phyloP scores from a whole-genome alignment of 2,888 invertebrate species.

The Drosophila stalkeri region DNA sequence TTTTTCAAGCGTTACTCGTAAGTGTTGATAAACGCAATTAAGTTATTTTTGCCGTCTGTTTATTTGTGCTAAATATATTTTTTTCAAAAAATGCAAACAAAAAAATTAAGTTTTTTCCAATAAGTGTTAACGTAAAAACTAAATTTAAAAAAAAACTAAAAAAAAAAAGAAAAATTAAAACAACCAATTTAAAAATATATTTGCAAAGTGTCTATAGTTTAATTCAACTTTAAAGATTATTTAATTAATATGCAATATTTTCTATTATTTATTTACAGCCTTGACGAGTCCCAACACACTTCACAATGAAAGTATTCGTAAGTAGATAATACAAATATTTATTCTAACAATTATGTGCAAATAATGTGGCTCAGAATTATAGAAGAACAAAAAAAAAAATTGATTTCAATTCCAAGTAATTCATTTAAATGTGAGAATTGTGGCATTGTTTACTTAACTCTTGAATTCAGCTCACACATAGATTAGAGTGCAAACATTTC shows the following conservation, averaged over 20 bases:
- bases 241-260: conserved; percentile 37
- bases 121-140: conserved; percentile 9
- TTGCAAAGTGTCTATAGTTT: conserved; percentile 7
- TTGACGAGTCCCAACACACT: conserved; percentile 64
- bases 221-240: background rate
- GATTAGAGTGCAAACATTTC: conserved; percentile 33
- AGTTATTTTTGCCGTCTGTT: conserved; percentile 82
- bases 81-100: background rate
- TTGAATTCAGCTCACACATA: conserved; percentile 49
- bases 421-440: conserved; percentile 49
- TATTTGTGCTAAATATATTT: conserved; percentile 24
- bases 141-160: no score
- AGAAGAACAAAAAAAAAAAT: conserved; percentile 4
- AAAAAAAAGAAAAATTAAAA: no score
- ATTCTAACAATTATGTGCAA: conserved; percentile 45
- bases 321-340: conserved; percentile 83
- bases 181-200: conserved; percentile 9
- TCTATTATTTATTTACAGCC: conserved; percentile 64
- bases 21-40: conserved; percentile 84
- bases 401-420: conserved; percentile 16
- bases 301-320: conserved; percentile 87
- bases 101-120: background rate
- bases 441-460: conserved; percentile 30
- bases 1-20: conserved; percentile 70
- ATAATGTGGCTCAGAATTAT: conserved; percentile 26